Evolutionary conservation across 2,113 vertebrate species (phyloP).

Genomic region (Noctilio leporinus): DNA sequence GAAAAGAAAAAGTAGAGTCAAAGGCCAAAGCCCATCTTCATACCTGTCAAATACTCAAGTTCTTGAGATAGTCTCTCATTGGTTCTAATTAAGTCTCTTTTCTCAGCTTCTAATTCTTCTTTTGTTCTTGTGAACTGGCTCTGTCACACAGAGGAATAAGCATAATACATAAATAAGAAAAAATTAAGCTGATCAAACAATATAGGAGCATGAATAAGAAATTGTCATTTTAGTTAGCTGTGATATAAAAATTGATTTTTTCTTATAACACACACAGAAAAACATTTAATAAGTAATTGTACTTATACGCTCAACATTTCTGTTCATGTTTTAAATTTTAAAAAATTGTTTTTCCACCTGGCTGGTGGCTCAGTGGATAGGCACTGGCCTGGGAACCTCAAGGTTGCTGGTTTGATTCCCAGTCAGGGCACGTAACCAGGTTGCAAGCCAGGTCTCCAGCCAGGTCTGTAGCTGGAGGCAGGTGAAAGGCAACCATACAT

Average conservation of each 20-base stretch:
- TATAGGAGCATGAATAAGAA: background rate
- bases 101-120: conserved; percentile 92
- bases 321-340: background rate
- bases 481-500: too few relatives aligned
- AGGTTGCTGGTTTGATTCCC: too few relatives aligned
- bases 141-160: conserved; percentile 72
- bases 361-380: too few relatives aligned
- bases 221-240: background rate
- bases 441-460: too few relatives aligned
- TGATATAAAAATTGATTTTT: background rate
- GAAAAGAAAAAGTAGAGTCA: background rate
- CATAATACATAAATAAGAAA: background rate
- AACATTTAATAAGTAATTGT: background rate
- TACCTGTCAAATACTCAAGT: conserved; percentile 92
- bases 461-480: too few relatives aligned
- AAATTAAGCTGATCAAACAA: background rate
- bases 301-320: background rate
- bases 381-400: too few relatives aligned
- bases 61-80: conserved; percentile 91
- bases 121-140: conserved; percentile 86
- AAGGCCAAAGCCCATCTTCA: background rate
- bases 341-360: background rate
- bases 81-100: conserved; percentile 91
- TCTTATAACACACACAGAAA: background rate
- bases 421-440: too few relatives aligned